A percentile compares a stretch with the other conserved stretches of the same genome.
Conservation (phyloP, 2,113 vertebrate species). For the Oryzias curvinotus region DNA sequence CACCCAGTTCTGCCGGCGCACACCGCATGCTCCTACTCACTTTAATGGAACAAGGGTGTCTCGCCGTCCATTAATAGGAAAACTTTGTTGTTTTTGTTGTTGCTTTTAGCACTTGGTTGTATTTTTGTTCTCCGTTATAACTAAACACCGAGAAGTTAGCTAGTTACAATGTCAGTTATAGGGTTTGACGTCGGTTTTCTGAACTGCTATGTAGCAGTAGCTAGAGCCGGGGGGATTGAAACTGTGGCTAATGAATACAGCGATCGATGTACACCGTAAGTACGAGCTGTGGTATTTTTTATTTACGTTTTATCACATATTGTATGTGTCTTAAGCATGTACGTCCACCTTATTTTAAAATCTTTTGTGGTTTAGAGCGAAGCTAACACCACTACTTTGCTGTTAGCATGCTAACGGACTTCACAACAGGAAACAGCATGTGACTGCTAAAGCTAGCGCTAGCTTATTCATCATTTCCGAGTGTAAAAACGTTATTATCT, state of each 20-base stretch:
- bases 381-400: slow-evolving; percentile 36
- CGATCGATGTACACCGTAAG: slow-evolving; percentile 95
- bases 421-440: slow-evolving; percentile 65
- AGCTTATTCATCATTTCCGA: slow-evolving; percentile 27
- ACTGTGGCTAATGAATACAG: slow-evolving; percentile 97
- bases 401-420: slow-evolving; percentile 58
- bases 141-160: slow-evolving; percentile 5
- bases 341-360: not conserved
- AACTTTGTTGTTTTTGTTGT: slow-evolving; percentile 27
- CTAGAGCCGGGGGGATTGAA: slow-evolving; percentile 94
- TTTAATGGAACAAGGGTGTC: slow-evolving; percentile 67
- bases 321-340: too few species aligned
- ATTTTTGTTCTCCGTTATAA: slow-evolving; percentile 20
- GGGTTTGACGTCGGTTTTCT: slow-evolving; percentile 93
- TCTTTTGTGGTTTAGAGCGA: not conserved
- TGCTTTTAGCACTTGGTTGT: slow-evolving; percentile 9
- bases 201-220: slow-evolving; percentile 96
- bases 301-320: not conserved
- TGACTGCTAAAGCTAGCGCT: slow-evolving; percentile 60
- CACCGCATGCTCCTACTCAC: slow-evolving; percentile 52
- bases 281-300: slow-evolving; percentile 11
- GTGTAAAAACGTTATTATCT: not conserved
- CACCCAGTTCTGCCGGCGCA: slow-evolving; percentile 57
- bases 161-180: slow-evolving; percentile 90
- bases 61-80: slow-evolving; percentile 44